phyloP scores from a whole-genome alignment of 2,888 invertebrate species.

The Cosmorhoe ocellata region DNA sequence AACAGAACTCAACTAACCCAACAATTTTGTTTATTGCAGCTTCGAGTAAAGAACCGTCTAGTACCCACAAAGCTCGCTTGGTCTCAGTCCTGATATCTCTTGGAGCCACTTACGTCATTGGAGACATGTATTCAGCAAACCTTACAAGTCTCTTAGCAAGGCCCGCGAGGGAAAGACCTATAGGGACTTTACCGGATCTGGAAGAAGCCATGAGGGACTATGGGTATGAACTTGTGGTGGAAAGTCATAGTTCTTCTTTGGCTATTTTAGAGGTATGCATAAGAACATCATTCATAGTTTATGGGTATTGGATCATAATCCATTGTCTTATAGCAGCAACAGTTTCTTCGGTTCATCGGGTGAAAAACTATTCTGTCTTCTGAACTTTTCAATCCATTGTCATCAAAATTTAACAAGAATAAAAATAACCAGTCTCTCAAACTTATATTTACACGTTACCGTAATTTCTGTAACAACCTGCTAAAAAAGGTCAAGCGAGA shows the following conservation, averaged over 20 bases:
- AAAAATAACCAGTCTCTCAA: no score
- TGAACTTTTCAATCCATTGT: no score
- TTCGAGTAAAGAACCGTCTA: slow-evolving; percentile 83
- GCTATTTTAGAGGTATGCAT: slow-evolving; percentile 84
- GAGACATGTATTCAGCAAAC: slow-evolving; percentile 90
- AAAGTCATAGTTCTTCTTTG: slow-evolving; percentile 87
- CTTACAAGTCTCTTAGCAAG: slow-evolving; percentile 88
- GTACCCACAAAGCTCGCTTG: slow-evolving; percentile 85
- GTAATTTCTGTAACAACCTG: no score
- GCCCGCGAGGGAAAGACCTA: slow-evolving; percentile 87
- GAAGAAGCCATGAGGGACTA: slow-evolving; percentile 85
- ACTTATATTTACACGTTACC: no score
- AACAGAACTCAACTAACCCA: no score
- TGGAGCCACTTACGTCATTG: slow-evolving; percentile 89
- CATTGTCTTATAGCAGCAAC: no score
- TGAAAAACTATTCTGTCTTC: no score
- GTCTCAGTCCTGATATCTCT: slow-evolving; percentile 87
- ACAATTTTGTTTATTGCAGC: slow-evolving; percentile 42
- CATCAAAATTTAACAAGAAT: no score
- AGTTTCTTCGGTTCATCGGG: no score
- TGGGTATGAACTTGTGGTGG: slow-evolving; percentile 86
- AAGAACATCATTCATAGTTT: no score
- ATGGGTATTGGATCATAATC: no score
- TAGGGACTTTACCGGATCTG: slow-evolving; percentile 85
- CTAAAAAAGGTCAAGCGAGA: no score